phyloP scores from a whole-genome alignment of 1,140 invertebrate species.

The Brachystomella parvula region DNA sequence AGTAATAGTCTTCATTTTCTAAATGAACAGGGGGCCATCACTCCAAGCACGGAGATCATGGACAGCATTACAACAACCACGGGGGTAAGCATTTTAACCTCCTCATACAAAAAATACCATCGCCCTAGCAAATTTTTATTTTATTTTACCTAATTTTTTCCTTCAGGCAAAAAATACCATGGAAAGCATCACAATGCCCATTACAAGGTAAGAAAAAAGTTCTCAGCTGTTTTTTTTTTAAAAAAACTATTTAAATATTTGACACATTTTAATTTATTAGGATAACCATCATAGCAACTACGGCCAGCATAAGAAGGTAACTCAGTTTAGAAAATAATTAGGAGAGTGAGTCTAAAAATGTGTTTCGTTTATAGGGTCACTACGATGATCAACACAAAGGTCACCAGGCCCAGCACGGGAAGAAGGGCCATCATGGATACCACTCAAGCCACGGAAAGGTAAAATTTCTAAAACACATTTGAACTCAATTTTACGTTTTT shows the following conservation, averaged over 20 bases:
- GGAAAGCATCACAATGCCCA: conserved; percentile 20
- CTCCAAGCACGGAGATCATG: conserved; percentile 31
- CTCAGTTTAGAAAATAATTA: not conserved
- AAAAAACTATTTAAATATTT: not conserved
- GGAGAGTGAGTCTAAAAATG: not conserved
- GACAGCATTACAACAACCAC: conserved; percentile 33
- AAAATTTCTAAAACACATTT: not conserved
- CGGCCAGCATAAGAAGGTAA: conserved; percentile 32
- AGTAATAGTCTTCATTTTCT: not conserved
- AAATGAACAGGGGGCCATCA: conserved; percentile 23
- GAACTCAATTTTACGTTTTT: not conserved
- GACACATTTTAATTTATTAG: too few species aligned
- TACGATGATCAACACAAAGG: conserved; percentile 29
- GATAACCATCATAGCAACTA: conserved; percentile 35
- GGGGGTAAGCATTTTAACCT: conserved; percentile 23
- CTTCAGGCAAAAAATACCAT: conserved; percentile 30
- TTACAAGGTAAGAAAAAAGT: not conserved
- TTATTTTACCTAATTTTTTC: not conserved
- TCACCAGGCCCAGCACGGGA: conserved; percentile 22
- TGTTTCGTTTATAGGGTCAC: conserved; percentile 19
- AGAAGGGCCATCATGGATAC: conserved; percentile 23
- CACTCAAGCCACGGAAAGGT: conserved; percentile 20
- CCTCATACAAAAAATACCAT: too few species aligned
- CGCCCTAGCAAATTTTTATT: not conserved
- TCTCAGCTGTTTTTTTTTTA: not conserved